These are phyloP conservation scores for Sinhomidia bicolor DNA, from an alignment of 2,888 invertebrate genomes.

Conservation along the genomic window DNA sequence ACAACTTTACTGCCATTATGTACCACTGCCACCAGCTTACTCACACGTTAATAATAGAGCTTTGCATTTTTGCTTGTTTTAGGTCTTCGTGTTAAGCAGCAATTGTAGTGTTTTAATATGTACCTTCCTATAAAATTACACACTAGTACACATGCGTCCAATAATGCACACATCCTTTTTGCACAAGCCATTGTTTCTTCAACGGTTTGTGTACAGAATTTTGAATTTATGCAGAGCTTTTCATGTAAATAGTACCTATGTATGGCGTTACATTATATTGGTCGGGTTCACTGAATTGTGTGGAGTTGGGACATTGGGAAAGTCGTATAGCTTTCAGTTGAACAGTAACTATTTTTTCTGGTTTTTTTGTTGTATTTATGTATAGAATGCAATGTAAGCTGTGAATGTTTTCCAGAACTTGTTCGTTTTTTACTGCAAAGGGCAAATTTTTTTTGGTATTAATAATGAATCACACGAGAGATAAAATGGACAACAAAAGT, in stretches of 20 bases:
- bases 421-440: too few relatives aligned
- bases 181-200: neutral
- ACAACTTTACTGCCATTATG: too few relatives aligned
- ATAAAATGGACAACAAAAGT: too few relatives aligned
- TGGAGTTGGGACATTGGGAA: neutral
- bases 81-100: neutral
- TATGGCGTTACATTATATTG: neutral
- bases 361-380: too few relatives aligned
- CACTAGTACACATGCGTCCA: neutral
- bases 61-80: neutral
- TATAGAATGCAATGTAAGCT: too few relatives aligned
- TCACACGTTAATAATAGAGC: neutral
- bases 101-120: conserved; percentile 6
- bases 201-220: neutral
- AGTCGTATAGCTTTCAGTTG: neutral
- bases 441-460: too few relatives aligned
- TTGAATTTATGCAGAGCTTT: neutral
- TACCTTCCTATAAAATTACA: neutral
- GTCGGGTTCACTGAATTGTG: neutral
- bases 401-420: too few relatives aligned
- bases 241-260: neutral
- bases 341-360: too few relatives aligned
- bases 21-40: too few relatives aligned
- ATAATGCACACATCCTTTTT: conserved; percentile 14
- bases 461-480: too few relatives aligned